These are phyloP conservation scores for Littorina saxatilis DNA, from an alignment of 1,140 invertebrate species.

Conservation along the genomic window DNA sequence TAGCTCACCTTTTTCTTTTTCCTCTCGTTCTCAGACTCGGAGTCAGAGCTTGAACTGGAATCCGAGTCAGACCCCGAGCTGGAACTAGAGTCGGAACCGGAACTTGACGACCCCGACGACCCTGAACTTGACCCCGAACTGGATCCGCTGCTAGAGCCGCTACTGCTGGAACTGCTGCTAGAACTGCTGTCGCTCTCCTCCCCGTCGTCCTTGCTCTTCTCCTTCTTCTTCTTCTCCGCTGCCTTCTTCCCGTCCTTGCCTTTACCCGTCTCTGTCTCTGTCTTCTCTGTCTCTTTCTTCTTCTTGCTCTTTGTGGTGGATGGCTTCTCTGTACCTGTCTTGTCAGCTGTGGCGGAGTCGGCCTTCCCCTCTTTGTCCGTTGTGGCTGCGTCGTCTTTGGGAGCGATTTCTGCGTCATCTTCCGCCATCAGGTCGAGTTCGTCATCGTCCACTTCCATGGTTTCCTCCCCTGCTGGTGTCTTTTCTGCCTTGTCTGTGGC, in stretches of 20 bases:
- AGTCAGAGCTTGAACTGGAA: constrained; percentile 40
- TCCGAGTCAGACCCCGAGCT: constrained; percentile 8
- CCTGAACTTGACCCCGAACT: constrained; percentile 47
- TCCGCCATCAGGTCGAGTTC: constrained; percentile 51
- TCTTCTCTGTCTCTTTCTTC: background rate
- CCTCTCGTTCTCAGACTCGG: constrained; percentile 21
- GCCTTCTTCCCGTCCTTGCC: constrained; percentile 31
- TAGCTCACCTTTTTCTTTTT: constrained; percentile 32
- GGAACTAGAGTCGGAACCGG: background rate
- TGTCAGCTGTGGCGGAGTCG: constrained; percentile 3
- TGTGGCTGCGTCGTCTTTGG: background rate
- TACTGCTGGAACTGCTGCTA: background rate
- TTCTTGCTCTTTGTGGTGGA: constrained; percentile 22
- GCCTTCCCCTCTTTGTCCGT: background rate
- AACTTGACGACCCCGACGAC: constrained; percentile 51
- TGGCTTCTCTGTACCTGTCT: background rate
- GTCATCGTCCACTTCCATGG: constrained; percentile 57
- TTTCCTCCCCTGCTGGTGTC: constrained; percentile 28
- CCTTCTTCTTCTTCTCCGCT: constrained; percentile 9
- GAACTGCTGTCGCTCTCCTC: background rate
- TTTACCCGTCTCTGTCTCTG: background rate
- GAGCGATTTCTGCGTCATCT: constrained; percentile 9
- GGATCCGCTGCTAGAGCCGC: constrained; percentile 33
- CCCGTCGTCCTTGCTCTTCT: constrained; percentile 2
- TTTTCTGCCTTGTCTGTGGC: constrained; percentile 4